Percentiles rank a stretch among this genome's conserved stretches.
These are phyloP conservation scores for Orthosia incerta DNA, from an alignment of 2,888 invertebrate genomes.

Conservation along the genomic window DNA sequence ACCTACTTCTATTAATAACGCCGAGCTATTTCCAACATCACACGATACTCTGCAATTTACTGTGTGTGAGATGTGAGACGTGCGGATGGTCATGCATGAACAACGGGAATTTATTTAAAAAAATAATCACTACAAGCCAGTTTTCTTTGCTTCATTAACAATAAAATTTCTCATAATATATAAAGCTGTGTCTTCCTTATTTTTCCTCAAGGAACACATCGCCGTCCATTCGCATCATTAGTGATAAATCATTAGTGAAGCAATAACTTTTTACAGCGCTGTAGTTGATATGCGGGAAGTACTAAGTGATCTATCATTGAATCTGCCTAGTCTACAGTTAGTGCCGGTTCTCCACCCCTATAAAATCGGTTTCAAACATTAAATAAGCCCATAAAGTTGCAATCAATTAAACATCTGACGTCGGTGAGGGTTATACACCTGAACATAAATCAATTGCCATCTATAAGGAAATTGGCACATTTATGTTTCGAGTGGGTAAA, in stretches of 20 bases:
- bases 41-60: constrained; percentile 57
- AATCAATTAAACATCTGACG: constrained; percentile 73
- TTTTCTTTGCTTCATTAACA: constrained; percentile 35
- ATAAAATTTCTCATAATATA: constrained; percentile 27
- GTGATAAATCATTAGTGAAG: constrained; percentile 72
- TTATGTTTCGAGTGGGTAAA: constrained; percentile 64
- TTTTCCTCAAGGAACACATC: constrained; percentile 32
- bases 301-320: constrained; percentile 67
- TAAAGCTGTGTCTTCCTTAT: constrained; percentile 31
- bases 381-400: constrained; percentile 72
- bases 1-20: constrained; percentile 63
- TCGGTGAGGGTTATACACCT: constrained; percentile 63
- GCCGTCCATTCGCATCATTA: constrained; percentile 62
- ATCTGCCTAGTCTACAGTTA: constrained; percentile 64
- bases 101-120: constrained; percentile 44
- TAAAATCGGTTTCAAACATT: constrained; percentile 68
- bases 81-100: constrained; percentile 42
- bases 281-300: constrained; percentile 70
- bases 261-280: constrained; percentile 70
- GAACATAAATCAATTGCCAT: constrained; percentile 72
- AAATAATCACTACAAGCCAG: constrained; percentile 16
- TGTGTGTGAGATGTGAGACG: constrained; percentile 38
- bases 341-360: constrained; percentile 61
- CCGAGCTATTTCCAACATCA: constrained; percentile 61
- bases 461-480: constrained; percentile 73